Conservation (phyloP, 2,797 vertebrate genomes). For the Miichthys miiuy region DNA sequence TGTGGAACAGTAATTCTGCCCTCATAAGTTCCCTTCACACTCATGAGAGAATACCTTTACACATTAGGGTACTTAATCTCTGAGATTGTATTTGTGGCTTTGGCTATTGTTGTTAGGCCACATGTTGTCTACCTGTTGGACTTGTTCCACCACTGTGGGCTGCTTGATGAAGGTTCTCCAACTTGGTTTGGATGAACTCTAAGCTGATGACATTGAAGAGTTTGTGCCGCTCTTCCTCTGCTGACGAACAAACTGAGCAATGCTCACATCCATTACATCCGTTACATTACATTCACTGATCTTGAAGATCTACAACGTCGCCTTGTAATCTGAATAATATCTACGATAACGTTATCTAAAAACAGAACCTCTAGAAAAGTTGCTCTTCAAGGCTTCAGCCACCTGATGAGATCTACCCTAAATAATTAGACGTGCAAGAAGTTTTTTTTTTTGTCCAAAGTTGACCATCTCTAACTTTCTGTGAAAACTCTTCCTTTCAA, state of each 20-base stretch:
- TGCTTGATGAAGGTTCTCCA: slow-evolving; percentile 97
- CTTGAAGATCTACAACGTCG: not conserved
- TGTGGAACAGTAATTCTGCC: too few relatives aligned
- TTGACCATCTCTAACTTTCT: slow-evolving; percentile 49
- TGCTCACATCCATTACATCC: slow-evolving; percentile 98
- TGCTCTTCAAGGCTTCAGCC: slow-evolving; percentile 2
- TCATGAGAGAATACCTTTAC: slow-evolving; percentile 88
- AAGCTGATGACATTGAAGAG: slow-evolving; percentile 98
- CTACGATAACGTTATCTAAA: not conserved
- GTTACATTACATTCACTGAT: not conserved
- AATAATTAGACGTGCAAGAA: slow-evolving; percentile 42
- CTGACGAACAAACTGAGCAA: slow-evolving; percentile 97
- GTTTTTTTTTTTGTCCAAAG: slow-evolving; percentile 44
- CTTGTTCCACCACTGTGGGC: slow-evolving; percentile 92
- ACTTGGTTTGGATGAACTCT: slow-evolving; percentile 97
- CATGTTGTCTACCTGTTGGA: slow-evolving; percentile 99
- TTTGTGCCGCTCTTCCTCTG: slow-evolving; percentile 93
- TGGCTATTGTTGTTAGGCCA: slow-evolving; percentile 84
- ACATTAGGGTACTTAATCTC: slow-evolving; percentile 99
- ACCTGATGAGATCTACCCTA: slow-evolving; percentile 32
- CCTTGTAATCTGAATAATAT: not conserved
- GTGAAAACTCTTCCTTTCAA: slow-evolving; percentile 57
- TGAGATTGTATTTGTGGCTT: slow-evolving; percentile 81
- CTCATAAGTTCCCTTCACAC: too few relatives aligned
- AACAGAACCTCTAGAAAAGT: too few relatives aligned